Evolutionary conservation across 1,140 invertebrate genomes (phyloP).

Genomic region (Zaprionus camerounensis): DNA sequence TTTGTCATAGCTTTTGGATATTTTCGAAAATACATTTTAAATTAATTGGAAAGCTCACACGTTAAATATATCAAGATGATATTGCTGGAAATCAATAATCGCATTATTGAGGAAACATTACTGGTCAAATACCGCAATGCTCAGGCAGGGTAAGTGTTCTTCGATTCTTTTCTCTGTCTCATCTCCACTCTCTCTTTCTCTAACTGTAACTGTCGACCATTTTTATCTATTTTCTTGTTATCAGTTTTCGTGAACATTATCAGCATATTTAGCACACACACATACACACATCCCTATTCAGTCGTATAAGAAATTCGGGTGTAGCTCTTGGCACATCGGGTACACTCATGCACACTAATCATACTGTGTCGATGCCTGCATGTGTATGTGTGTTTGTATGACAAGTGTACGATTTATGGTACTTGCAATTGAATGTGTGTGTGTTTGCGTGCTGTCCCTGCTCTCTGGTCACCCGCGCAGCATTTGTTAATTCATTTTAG

Average conservation of each 20-base stretch:
- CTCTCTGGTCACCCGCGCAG: slow-evolving; percentile 1
- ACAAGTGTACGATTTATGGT: neutral
- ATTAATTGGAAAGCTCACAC: slow-evolving; percentile 24
- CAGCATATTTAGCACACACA: slow-evolving; percentile 39
- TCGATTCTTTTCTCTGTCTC: slow-evolving; percentile 12
- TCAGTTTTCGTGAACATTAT: slow-evolving; percentile 61
- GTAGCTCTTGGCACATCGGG: slow-evolving; percentile 37
- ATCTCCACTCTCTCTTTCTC: slow-evolving; percentile 8
- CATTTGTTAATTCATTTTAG: slow-evolving; percentile 59
- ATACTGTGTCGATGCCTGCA: slow-evolving; percentile 15
- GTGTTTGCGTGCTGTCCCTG: neutral
- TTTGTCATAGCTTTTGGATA: slow-evolving; percentile 65
- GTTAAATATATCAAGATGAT: slow-evolving; percentile 89
- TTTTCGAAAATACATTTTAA: slow-evolving; percentile 29
- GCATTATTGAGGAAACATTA: slow-evolving; percentile 98
- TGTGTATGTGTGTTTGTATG: slow-evolving; percentile 1
- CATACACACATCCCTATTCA: slow-evolving; percentile 16
- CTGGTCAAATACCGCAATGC: slow-evolving; percentile 98
- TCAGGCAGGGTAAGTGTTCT: slow-evolving; percentile 93
- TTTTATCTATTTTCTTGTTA: slow-evolving; percentile 65
- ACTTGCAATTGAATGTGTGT: neutral
- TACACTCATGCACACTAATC: slow-evolving; percentile 54
- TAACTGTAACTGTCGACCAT: slow-evolving; percentile 59
- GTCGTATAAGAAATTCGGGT: slow-evolving; percentile 46
- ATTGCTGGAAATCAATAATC: slow-evolving; percentile 99